These are phyloP conservation scores for Myiozetetes cayanensis DNA, from an alignment of 2,113 vertebrate genomes.

Conservation along the genomic window DNA sequence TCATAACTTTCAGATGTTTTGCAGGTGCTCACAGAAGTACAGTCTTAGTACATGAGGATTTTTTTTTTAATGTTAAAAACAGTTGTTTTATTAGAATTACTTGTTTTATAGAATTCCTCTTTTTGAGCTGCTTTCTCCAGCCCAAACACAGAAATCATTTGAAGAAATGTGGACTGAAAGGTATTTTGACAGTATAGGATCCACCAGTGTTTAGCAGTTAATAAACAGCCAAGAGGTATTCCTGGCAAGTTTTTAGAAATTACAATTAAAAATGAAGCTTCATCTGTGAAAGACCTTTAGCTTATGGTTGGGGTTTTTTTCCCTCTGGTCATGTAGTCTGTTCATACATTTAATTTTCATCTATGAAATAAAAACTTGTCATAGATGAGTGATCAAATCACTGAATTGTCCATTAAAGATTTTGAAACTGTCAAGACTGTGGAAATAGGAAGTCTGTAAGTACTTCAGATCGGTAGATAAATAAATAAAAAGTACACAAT, in stretches of 20 bases:
- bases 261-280: neutral
- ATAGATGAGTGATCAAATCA: neutral
- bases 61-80: neutral
- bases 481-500: neutral
- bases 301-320: neutral
- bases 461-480: neutral
- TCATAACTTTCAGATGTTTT: neutral
- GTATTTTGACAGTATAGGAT: neutral
- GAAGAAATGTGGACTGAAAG: neutral
- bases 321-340: neutral
- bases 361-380: neutral
- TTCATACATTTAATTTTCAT: neutral
- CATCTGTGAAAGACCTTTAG: neutral
- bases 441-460: neutral
- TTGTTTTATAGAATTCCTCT: neutral
- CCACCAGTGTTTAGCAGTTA: neutral
- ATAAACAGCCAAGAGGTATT: neutral
- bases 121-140: fast-evolving
- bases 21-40: neutral
- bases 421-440: neutral
- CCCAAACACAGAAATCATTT: neutral
- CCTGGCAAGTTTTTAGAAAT: neutral
- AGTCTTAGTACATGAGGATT: neutral
- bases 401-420: neutral
- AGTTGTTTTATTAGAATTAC: neutral